Evolutionary conservation across 1,140 invertebrate genomes (phyloP).

Genomic region (Grapholita molesta): DNA sequence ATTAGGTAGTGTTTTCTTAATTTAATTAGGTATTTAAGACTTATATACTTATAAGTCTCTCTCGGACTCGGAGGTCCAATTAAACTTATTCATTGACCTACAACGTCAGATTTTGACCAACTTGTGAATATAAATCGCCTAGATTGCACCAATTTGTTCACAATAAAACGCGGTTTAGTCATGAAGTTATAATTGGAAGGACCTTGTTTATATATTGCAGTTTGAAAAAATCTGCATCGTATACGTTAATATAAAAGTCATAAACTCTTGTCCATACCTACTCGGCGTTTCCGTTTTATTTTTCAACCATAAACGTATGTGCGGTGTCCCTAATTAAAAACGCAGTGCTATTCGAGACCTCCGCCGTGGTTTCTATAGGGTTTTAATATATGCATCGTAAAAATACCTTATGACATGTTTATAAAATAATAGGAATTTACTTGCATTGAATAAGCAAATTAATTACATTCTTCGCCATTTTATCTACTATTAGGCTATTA

Average conservation of each 20-base stretch:
- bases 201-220: slow-evolving; percentile 36
- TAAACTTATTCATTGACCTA: too few species aligned
- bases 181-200: slow-evolving; percentile 38
- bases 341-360: neutral
- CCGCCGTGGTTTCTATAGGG: neutral
- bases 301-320: neutral
- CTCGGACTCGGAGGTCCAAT: neutral
- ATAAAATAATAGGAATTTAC: neutral
- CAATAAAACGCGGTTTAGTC: slow-evolving; percentile 43
- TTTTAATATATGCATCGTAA: neutral
- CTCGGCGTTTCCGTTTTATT: neutral
- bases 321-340: neutral
- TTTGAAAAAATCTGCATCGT: slow-evolving; percentile 30
- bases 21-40: too few species aligned
- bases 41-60: too few species aligned
- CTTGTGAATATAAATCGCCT: too few species aligned
- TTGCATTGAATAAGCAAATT: neutral
- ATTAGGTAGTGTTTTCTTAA: too few species aligned
- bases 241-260: slow-evolving; percentile 40
- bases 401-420: neutral
- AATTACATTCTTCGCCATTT: neutral
- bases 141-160: slow-evolving; percentile 57
- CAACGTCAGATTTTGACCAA: too few species aligned
- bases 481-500: neutral
- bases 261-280: slow-evolving; percentile 32